Conservation (phyloP, 2,888 invertebrate genomes). For the Anticlea derivata region DNA sequence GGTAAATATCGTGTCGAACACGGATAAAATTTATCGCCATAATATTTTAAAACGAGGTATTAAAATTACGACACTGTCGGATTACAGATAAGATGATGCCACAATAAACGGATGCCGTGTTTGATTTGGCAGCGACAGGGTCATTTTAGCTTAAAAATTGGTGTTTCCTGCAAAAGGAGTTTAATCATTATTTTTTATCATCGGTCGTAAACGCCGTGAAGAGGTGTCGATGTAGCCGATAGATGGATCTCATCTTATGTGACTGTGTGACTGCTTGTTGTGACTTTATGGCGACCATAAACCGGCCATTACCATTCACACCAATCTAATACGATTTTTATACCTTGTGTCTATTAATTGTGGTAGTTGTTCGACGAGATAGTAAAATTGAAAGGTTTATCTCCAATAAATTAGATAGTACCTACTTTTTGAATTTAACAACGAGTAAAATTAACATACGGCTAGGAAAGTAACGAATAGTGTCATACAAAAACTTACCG, state of each 20-base stretch:
- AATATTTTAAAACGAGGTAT: conserved; percentile 36
- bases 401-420: conserved; percentile 55
- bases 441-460: conserved; percentile 41
- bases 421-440: conserved; percentile 45
- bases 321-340: conserved; percentile 72
- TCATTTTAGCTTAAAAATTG: conserved; percentile 32
- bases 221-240: conserved; percentile 39
- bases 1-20: conserved; percentile 46
- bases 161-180: conserved; percentile 39
- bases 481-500: conserved; percentile 1
- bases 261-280: conserved; percentile 62
- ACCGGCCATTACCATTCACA: conserved; percentile 69
- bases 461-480: conserved; percentile 16
- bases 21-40: conserved; percentile 17
- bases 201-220: conserved; percentile 43
- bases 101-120: conserved; percentile 31
- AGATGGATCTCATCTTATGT: conserved; percentile 52
- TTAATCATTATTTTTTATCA: conserved; percentile 48
- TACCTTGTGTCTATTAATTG: conserved; percentile 66
- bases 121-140: conserved; percentile 32
- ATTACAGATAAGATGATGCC: conserved; percentile 32
- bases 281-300: conserved; percentile 67
- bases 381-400: conserved; percentile 67
- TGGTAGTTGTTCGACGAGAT: conserved; percentile 61
- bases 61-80: conserved; percentile 33